Conservation (phyloP, 92 coral and sea anemone genomes). For the Micromussa lordhowensis region DNA sequence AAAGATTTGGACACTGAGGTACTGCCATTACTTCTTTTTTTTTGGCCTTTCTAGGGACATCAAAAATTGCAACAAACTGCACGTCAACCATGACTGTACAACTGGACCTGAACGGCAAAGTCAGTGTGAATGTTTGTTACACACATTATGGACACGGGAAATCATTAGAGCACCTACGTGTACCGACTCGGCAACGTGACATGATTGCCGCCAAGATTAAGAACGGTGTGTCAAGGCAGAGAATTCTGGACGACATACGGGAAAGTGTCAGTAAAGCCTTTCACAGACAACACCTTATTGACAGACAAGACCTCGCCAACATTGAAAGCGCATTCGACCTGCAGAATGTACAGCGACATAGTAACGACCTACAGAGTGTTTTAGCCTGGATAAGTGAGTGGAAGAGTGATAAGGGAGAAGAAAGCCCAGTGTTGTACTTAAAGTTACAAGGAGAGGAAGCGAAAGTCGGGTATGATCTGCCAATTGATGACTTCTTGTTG, state of each 20-base stretch:
- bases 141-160: constrained; percentile 65
- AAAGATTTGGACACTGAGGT: too few relatives aligned
- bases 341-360: constrained; percentile 45
- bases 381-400: constrained; percentile 68
- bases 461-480: constrained; percentile 43
- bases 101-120: constrained; percentile 24
- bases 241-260: constrained; percentile 60
- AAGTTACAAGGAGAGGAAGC: constrained; percentile 65
- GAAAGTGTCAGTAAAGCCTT: constrained; percentile 28
- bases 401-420: constrained; percentile 11
- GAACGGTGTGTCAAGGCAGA: constrained; percentile 55
- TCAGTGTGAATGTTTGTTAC: constrained; percentile 34
- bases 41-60: not conserved
- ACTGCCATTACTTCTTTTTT: too few relatives aligned
- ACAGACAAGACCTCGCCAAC: constrained; percentile 57
- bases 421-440: constrained; percentile 59
- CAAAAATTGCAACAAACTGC: constrained; percentile 55
- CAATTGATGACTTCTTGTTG: constrained; percentile 59
- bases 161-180: constrained; percentile 58
- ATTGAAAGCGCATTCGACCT: constrained; percentile 61
- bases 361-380: constrained; percentile 65
- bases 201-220: constrained; percentile 60
- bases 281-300: constrained; percentile 59
- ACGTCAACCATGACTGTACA: constrained; percentile 59
- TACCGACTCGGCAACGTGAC: constrained; percentile 37